These are phyloP conservation scores for Anticlea derivata DNA, from an alignment of 2,888 invertebrate species.

Conservation along the genomic window DNA sequence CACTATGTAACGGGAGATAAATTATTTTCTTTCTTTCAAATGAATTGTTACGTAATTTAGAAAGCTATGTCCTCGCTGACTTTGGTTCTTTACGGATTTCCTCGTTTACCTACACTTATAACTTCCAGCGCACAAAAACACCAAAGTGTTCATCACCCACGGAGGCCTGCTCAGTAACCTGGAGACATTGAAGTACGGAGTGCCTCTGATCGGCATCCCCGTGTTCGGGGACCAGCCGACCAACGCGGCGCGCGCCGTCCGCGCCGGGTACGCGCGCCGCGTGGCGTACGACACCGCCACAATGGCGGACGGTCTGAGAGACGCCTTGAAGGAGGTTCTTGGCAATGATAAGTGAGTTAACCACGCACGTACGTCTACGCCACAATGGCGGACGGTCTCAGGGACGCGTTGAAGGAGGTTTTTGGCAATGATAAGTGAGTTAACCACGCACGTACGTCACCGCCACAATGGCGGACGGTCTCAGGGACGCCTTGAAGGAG, in stretches of 20 bases:
- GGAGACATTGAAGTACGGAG: slow-evolving; percentile 46
- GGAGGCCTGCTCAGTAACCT: slow-evolving; percentile 50
- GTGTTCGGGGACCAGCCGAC: slow-evolving; percentile 54
- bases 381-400: slow-evolving; percentile 35
- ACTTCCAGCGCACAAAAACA: slow-evolving; percentile 49
- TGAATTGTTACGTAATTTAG: no score
- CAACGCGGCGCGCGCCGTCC: slow-evolving; percentile 43
- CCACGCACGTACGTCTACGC: slow-evolving; percentile 27
- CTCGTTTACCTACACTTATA: no score
- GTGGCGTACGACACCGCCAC: slow-evolving; percentile 34
- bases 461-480: slow-evolving; percentile 30
- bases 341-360: slow-evolving; percentile 43
- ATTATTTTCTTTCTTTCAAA: no score
- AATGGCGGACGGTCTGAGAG: slow-evolving; percentile 34
- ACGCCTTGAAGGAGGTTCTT: slow-evolving; percentile 40
- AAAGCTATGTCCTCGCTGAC: no score
- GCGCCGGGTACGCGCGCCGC: slow-evolving; percentile 41
- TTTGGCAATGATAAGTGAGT: slow-evolving; percentile 43
- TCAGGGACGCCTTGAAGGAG: slow-evolving; percentile 39
- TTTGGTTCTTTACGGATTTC: no score
- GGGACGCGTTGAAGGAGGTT: slow-evolving; percentile 38
- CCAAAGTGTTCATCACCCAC: slow-evolving; percentile 52
- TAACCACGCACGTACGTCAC: slow-evolving; percentile 29
- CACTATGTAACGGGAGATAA: no score
- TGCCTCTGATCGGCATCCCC: slow-evolving; percentile 47